Evolutionary conservation across 2,113 vertebrate species (phyloP).

Genomic region (Pyxicephalus adspersus): DNA sequence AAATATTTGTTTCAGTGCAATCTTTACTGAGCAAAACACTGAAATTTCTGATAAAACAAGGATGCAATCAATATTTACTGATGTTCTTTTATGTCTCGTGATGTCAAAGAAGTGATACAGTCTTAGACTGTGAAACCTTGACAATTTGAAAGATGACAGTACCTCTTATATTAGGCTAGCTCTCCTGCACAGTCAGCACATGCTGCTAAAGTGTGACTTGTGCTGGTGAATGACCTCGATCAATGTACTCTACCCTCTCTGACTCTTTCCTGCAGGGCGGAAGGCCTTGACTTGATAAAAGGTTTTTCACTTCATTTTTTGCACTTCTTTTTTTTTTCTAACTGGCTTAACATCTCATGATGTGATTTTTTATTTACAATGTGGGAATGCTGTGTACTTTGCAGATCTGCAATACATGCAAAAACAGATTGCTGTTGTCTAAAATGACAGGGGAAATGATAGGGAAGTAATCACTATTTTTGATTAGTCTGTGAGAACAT

Average conservation of each 20-base stretch:
- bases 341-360: not conserved
- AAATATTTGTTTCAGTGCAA: too few species aligned
- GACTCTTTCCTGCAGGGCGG: not conserved
- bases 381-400: not conserved
- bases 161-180: not conserved
- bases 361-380: constrained; percentile 4
- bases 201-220: not conserved
- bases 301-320: constrained; percentile 24
- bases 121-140: too few species aligned
- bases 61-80: too few species aligned
- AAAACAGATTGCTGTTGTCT: constrained; percentile 15
- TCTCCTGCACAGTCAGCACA: not conserved
- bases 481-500: constrained; percentile 7
- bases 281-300: constrained; percentile 25
- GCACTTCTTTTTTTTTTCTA: not conserved
- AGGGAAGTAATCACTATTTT: constrained; percentile 4
- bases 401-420: constrained; percentile 7
- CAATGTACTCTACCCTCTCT: not conserved
- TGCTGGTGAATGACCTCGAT: constrained; percentile 13
- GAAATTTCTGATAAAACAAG: too few species aligned
- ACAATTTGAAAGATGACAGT: not conserved
- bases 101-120: too few species aligned
- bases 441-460: not conserved
- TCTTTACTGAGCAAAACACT: too few species aligned
- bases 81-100: too few species aligned